phyloP scores from a whole-genome alignment of 2,888 invertebrate species.

The Leptarthrus brevirostris region DNA sequence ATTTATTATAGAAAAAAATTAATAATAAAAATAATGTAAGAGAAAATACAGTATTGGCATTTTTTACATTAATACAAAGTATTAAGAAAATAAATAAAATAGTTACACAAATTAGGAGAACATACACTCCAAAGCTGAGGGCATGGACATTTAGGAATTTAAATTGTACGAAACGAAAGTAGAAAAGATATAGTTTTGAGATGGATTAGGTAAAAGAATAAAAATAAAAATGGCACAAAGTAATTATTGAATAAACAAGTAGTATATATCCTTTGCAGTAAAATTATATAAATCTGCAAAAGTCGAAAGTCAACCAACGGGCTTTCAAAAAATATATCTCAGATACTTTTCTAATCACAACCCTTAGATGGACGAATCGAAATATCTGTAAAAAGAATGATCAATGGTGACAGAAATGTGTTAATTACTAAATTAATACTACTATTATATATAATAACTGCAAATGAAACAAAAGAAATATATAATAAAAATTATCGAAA shows the following conservation, averaged over 20 bases:
- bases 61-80: slow-evolving; percentile 50
- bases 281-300: background rate
- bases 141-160: slow-evolving; percentile 18
- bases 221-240: background rate
- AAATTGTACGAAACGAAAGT: slow-evolving; percentile 18
- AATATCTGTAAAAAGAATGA: slow-evolving; percentile 19
- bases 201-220: background rate
- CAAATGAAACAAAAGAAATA: slow-evolving; percentile 35
- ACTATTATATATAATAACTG: slow-evolving; percentile 29
- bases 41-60: slow-evolving; percentile 51
- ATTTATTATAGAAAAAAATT: slow-evolving; percentile 44
- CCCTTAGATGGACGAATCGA: background rate
- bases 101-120: slow-evolving; percentile 2
- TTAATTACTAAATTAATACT: slow-evolving; percentile 44
- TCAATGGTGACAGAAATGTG: slow-evolving; percentile 22
- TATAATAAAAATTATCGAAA: slow-evolving; percentile 40
- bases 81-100: slow-evolving; percentile 27
- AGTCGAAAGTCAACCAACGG: background rate
- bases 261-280: slow-evolving; percentile 17
- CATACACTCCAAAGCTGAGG: slow-evolving; percentile 10
- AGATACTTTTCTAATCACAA: slow-evolving; percentile 34
- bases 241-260: slow-evolving; percentile 22
- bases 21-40: slow-evolving; percentile 26
- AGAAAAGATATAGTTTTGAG: background rate
- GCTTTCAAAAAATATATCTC: slow-evolving; percentile 4